Percentiles rank a stretch among this genome's conserved stretches.
These are phyloP conservation scores for Coelogynopora nodosa DNA, from an alignment of 2,888 invertebrate species.

Conservation along the genomic window DNA sequence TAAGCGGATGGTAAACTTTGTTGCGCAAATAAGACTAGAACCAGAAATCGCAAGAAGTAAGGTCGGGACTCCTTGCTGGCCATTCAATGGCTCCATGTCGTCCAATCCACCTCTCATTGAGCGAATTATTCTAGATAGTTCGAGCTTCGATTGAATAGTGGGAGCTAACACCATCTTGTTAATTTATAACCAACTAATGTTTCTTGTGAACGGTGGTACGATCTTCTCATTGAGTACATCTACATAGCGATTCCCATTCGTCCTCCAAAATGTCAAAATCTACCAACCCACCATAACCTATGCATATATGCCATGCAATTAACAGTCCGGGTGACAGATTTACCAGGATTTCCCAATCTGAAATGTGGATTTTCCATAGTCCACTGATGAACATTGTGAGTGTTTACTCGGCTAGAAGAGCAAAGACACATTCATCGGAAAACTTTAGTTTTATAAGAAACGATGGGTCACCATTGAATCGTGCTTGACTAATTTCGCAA, in stretches of 20 bases:
- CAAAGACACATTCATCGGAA: conserved; percentile 20
- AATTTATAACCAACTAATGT: conserved; percentile 29
- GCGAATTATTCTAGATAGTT: conserved; percentile 22
- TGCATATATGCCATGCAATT: too few relatives aligned
- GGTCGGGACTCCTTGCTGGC: neutral
- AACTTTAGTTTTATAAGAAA: conserved; percentile 10
- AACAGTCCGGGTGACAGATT: conserved; percentile 12
- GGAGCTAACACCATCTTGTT: conserved; percentile 15
- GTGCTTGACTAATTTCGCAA: conserved; percentile 23
- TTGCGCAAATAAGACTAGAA: too few relatives aligned
- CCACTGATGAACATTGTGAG: conserved; percentile 22
- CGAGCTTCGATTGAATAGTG: conserved; percentile 3
- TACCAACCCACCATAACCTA: conserved; percentile 30
- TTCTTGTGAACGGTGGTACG: conserved; percentile 33
- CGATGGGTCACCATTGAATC: conserved; percentile 21
- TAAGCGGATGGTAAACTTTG: neutral
- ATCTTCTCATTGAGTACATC: conserved; percentile 37
- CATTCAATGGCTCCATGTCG: neutral
- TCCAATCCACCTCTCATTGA: neutral
- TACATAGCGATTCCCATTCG: conserved; percentile 30
- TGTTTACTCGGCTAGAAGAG: conserved; percentile 20
- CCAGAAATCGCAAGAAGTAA: too few relatives aligned
- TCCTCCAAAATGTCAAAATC: conserved; percentile 21
- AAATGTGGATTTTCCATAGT: conserved; percentile 5
- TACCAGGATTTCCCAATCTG: conserved; percentile 20